Evolutionary conservation across 2,888 invertebrate species (phyloP).

Genomic region (Bembecia ichneumoniformis): DNA sequence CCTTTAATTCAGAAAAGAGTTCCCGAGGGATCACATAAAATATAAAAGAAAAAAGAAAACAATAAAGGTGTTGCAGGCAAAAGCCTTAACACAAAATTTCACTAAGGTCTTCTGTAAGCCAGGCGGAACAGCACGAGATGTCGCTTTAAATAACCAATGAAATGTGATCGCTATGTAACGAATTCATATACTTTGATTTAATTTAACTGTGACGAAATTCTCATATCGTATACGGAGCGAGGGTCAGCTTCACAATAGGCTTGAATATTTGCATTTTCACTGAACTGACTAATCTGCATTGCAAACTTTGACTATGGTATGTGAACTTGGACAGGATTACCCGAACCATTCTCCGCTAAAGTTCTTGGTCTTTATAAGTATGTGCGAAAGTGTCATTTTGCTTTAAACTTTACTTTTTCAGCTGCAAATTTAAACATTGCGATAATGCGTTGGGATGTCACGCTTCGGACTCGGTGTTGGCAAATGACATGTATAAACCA

Average conservation of each 20-base stretch:
- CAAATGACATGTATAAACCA: constrained; percentile 40
- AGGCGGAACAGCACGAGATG: too few relatives aligned
- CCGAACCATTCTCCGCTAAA: background rate
- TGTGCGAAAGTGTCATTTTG: background rate
- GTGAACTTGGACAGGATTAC: constrained; percentile 30
- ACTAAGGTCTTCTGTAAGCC: too few relatives aligned
- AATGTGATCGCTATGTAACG: too few relatives aligned
- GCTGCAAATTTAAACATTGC: background rate
- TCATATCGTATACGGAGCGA: constrained; percentile 14
- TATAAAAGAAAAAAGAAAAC: too few relatives aligned
- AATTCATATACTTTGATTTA: background rate
- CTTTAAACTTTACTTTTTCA: background rate
- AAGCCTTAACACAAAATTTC: too few relatives aligned
- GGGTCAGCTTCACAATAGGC: constrained; percentile 28
- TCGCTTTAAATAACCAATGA: too few relatives aligned
- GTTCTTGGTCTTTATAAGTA: background rate
- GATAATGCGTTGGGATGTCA: constrained; percentile 32
- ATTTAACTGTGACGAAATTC: background rate
- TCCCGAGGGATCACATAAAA: too few relatives aligned
- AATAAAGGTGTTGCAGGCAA: too few relatives aligned
- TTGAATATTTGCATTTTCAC: constrained; percentile 54
- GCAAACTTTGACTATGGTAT: constrained; percentile 48
- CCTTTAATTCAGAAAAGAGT: too few relatives aligned
- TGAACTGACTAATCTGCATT: constrained; percentile 58
- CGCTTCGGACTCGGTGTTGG: constrained; percentile 43